Evolutionary conservation across 2,113 vertebrate genomes (phyloP), one percentile per base, ranked within the genome.

Genomic region (Pelvicachromis taeniatus): DNA sequence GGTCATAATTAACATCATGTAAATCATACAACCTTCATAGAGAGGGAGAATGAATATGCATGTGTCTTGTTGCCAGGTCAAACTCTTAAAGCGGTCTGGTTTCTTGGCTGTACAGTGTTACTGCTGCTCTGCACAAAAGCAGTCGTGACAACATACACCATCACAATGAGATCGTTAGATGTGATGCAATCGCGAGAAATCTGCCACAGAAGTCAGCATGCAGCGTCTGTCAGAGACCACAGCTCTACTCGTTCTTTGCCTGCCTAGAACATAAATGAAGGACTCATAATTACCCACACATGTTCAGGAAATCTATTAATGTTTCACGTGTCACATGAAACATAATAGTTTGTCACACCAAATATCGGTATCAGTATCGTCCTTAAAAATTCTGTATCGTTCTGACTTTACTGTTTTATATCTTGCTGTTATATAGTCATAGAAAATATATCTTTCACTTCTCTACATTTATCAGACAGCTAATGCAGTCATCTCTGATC

Each of bases 101-200:
- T 73, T 50, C 23, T 73, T 50, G 9, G 68, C 42, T 73, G 68
- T 50, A 31, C 16, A 73, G 9, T 50, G 23, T 75, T 31, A 75
- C 23, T 29, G 16, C 23, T 50, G 68, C n/a, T 50, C 68, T 75
- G 42, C 23, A 50, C 42, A 50, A 50, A 75, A 75, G 9, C 42
- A 75, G 9, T 7, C 9, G 42, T 75, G 42, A 50, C 26, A 17
- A 8, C 7, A 42, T 19, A 31, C 9, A 40, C 50, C 21, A 55
- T 23, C 14, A 40, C 16, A 65, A 7, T 78, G 23, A 82, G 21
- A 13, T 38, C 42, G 9, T 77, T 42, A 6, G 26, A 77, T 83
- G 80, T 90, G 80, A 85, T 70, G 63, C 50, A 85, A 80, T 80
- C 83, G 63, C 78, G 40, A 70, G 53, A 78, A 81, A 81, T 9